Evolutionary conservation across 2,113 vertebrate species (phyloP).

Genomic region (Colaptes auratus): DNA sequence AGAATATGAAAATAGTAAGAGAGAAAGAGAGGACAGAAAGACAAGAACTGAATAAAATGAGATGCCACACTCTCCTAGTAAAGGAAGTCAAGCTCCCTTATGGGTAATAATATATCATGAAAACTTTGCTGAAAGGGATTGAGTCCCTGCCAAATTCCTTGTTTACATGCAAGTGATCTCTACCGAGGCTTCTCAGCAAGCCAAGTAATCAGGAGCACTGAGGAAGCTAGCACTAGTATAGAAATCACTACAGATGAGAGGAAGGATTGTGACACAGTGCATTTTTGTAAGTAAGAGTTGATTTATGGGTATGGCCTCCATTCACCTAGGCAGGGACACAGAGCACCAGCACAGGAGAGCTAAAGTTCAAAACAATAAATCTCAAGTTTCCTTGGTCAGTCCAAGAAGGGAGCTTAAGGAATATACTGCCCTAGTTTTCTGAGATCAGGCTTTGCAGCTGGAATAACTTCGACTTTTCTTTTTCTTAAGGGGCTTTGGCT

Average conservation of each 20-base stretch:
- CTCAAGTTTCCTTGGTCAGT: slow-evolving; percentile 48
- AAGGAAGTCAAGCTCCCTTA: slow-evolving; percentile 59
- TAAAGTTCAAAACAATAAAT: slow-evolving; percentile 64
- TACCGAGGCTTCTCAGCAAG: background rate
- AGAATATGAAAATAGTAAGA: slow-evolving; percentile 63
- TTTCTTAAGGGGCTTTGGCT: background rate
- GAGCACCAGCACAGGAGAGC: slow-evolving; percentile 7
- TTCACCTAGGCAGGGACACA: slow-evolving; percentile 46
- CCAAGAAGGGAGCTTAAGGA: background rate
- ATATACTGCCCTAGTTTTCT: slow-evolving; percentile 38
- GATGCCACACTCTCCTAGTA: slow-evolving; percentile 17
- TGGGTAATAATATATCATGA: slow-evolving; percentile 21
- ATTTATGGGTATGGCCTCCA: slow-evolving; percentile 34
- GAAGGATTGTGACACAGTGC: background rate
- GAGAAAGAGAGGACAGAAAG: slow-evolving; percentile 28
- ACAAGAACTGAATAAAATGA: slow-evolving; percentile 50
- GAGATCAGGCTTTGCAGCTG: slow-evolving; percentile 30
- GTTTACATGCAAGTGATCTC: slow-evolving; percentile 19
- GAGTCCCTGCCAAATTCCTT: slow-evolving; percentile 51
- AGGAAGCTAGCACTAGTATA: background rate
- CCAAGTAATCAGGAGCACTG: background rate
- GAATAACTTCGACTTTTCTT: slow-evolving; percentile 8
- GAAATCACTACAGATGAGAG: background rate
- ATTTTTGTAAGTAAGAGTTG: background rate
- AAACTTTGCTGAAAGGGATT: slow-evolving; percentile 28